A percentile compares a stretch with the other conserved stretches of the same genome.
phyloP scores from a whole-genome alignment of 2,113 vertebrate genomes.

The Myrmecobius fasciatus region DNA sequence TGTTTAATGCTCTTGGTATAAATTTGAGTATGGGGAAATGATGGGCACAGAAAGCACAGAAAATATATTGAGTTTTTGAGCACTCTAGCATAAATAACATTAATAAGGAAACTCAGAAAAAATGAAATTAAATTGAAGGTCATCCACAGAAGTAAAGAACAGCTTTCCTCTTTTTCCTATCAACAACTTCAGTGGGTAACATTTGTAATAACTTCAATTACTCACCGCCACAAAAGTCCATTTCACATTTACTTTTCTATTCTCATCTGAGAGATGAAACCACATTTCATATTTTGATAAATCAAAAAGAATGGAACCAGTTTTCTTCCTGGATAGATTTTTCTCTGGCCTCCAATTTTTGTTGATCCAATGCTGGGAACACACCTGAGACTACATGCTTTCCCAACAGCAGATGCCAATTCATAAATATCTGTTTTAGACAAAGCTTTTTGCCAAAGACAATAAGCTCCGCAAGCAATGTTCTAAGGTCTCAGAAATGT shows the following conservation, averaged over 20 bases:
- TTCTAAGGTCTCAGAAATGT: slow-evolving; percentile 61
- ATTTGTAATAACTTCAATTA: slow-evolving; percentile 73
- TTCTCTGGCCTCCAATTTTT: slow-evolving; percentile 38
- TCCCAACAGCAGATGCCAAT: not conserved
- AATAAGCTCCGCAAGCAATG: slow-evolving; percentile 21
- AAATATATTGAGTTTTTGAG: slow-evolving; percentile 45
- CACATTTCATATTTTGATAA: slow-evolving; percentile 68
- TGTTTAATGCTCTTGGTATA: not conserved
- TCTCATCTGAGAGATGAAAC: slow-evolving; percentile 48
- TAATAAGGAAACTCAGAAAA: slow-evolving; percentile 52
- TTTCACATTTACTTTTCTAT: slow-evolving; percentile 66
- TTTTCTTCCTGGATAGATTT: slow-evolving; percentile 45
- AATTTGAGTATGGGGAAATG: not conserved
- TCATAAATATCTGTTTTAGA: slow-evolving; percentile 27
- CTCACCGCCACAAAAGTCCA: slow-evolving; percentile 51
- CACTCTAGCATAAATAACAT: slow-evolving; percentile 2
- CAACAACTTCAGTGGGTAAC: slow-evolving; percentile 40
- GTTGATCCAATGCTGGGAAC: not conserved
- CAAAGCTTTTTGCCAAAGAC: slow-evolving; percentile 51
- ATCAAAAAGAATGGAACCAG: slow-evolving; percentile 56
- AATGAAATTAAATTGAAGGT: slow-evolving; percentile 71
- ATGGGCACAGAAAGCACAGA: slow-evolving; percentile 25
- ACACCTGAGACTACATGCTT: slow-evolving; percentile 1
- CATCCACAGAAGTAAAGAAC: slow-evolving; percentile 58
- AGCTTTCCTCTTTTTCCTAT: slow-evolving; percentile 45